phyloP scores from a whole-genome alignment of 1,140 invertebrate genomes.

The Drosophila aff. region DNA sequence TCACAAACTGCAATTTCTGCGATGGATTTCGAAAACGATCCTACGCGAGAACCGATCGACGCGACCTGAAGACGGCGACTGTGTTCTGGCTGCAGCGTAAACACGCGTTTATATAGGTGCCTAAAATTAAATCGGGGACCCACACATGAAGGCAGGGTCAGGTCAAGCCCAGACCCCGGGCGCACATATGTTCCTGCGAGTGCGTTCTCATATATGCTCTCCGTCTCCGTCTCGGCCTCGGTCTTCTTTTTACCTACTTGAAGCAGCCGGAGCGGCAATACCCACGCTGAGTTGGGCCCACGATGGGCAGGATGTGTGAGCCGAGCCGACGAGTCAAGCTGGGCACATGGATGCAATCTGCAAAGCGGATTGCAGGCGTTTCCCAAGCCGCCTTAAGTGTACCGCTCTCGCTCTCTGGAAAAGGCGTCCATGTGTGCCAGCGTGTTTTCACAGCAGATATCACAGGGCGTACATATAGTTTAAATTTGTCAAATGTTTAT shows the following conservation, averaged over 20 bases:
- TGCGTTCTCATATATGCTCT: slow-evolving; percentile 19
- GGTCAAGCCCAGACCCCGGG: slow-evolving; percentile 66
- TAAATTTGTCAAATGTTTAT: slow-evolving; percentile 17
- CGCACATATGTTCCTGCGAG: slow-evolving; percentile 57
- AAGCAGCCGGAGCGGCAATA: slow-evolving; percentile 68
- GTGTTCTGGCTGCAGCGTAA: slow-evolving; percentile 69
- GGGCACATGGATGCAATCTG: slow-evolving; percentile 79
- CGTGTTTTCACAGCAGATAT: slow-evolving; percentile 26
- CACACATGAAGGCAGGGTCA: slow-evolving; percentile 79
- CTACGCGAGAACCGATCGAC: slow-evolving; percentile 27
- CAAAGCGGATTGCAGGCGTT: slow-evolving; percentile 70
- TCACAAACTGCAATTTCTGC: slow-evolving; percentile 51
- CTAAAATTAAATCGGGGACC: slow-evolving; percentile 76
- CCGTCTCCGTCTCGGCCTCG: neutral
- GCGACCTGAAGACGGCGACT: slow-evolving; percentile 67
- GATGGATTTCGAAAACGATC: slow-evolving; percentile 14
- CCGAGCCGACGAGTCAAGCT: slow-evolving; percentile 8
- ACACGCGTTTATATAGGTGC: slow-evolving; percentile 81
- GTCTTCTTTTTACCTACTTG: slow-evolving; percentile 73
- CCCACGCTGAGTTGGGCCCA: slow-evolving; percentile 62
- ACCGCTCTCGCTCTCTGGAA: slow-evolving; percentile 23
- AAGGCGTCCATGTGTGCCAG: slow-evolving; percentile 29
- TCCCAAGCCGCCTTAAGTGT: slow-evolving; percentile 74
- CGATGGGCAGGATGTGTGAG: slow-evolving; percentile 43
- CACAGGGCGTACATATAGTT: neutral